A percentile compares a stretch with the other conserved stretches of the same genome.
Evolutionary conservation across 2,797 vertebrate species (phyloP).

Genomic region (Petrocephalus schoutedeni): DNA sequence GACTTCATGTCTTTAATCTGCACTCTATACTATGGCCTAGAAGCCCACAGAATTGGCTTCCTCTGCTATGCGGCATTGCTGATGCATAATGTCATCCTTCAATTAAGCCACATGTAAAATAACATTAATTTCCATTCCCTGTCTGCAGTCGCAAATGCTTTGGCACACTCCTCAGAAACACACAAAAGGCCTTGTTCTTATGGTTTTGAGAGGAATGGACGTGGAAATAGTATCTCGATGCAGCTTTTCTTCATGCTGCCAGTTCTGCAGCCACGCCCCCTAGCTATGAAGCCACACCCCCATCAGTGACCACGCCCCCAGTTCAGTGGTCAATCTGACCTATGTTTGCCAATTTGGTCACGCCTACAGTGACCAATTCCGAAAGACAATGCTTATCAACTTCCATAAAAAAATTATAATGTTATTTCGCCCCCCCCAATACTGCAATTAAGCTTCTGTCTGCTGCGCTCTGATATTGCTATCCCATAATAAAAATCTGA

Average conservation of each 20-base stretch:
- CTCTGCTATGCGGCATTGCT: not conserved
- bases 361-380: not conserved
- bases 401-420: not conserved
- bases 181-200: not conserved
- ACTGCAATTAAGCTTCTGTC: not conserved
- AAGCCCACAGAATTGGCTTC: not conserved
- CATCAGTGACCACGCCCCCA: not conserved
- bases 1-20: no score
- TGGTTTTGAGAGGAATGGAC: not conserved
- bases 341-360: not conserved
- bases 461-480: not conserved
- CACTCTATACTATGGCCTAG: not conserved
- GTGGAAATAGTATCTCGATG: not conserved
- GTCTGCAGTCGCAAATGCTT: not conserved
- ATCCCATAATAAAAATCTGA: conserved; percentile 7
- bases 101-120: not conserved
- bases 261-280: not conserved
- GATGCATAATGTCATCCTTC: not conserved
- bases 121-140: not conserved
- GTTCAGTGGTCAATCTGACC: not conserved
- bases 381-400: not conserved
- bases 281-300: not conserved
- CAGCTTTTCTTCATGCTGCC: not conserved
- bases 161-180: not conserved
- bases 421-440: not conserved